Conservation (phyloP, 2,113 vertebrate genomes). For the Sarotherodon lohbergeri region DNA sequence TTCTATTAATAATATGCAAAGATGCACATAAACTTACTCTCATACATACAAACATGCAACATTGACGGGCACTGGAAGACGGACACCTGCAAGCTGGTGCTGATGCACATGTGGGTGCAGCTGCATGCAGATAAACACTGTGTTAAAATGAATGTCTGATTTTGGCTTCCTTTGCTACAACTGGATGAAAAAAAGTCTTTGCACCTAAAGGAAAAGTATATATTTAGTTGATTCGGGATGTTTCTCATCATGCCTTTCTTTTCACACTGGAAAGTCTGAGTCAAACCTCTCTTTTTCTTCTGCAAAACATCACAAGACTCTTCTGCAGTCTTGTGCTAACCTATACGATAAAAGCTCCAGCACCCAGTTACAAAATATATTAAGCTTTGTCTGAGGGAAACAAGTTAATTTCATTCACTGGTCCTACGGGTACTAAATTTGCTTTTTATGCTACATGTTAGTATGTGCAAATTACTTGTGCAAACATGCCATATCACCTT, state of each 20-base stretch:
- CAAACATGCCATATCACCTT: not conserved
- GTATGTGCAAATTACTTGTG: conserved; percentile 30
- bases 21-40: not conserved
- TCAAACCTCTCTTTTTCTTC: not conserved
- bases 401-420: conserved; percentile 7
- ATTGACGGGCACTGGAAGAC: not conserved
- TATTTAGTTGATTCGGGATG: not conserved
- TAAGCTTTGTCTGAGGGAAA: conserved; percentile 12
- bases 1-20: conserved; percentile 18
- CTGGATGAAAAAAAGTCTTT: not conserved
- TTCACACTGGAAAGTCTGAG: not conserved
- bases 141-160: not conserved
- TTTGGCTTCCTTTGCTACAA: not conserved
- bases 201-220: not conserved
- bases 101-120: not conserved
- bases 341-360: not conserved
- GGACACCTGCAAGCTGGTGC: not conserved
- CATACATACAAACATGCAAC: not conserved
- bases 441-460: conserved; percentile 13
- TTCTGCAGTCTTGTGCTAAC: not conserved
- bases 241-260: not conserved
- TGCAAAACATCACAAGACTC: not conserved
- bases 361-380: not conserved
- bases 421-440: conserved; percentile 11
- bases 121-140: not conserved